phyloP scores from a whole-genome alignment of 2,797 vertebrate species.

The Rhinogobio ventralis region DNA sequence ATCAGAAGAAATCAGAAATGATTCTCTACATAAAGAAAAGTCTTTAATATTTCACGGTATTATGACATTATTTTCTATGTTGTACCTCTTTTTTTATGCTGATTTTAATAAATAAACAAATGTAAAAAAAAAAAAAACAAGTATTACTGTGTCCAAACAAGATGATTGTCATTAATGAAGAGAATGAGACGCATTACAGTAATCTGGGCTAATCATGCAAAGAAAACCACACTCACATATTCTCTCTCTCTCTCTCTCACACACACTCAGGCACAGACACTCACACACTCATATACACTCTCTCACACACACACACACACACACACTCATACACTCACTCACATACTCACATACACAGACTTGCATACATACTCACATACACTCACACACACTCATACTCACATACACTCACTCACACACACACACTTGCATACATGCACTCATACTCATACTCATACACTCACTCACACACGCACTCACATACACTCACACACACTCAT shows the following conservation, averaged over 20 bases:
- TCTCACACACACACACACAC: accelerated
- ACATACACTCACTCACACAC: accelerated
- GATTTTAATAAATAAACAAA: not conserved
- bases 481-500: too few relatives aligned
- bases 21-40: not conserved
- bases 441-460: too few relatives aligned
- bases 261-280: too few relatives aligned
- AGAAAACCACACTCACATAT: too few relatives aligned
- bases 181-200: not conserved
- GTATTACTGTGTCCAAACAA: not conserved
- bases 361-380: accelerated
- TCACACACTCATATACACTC: too few relatives aligned
- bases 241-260: too few relatives aligned
- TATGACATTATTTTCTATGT: not conserved
- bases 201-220: not conserved
- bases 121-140: too few relatives aligned
- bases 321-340: accelerated
- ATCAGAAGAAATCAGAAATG: not conserved
- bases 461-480: too few relatives aligned
- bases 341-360: too few relatives aligned
- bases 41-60: not conserved
- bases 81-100: too few relatives aligned
- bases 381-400: too few relatives aligned
- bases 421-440: accelerated
- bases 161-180: too few relatives aligned